A percentile compares a stretch with the other conserved stretches of the same genome.
These are phyloP conservation scores for Ennomos erosarius DNA, from an alignment of 2,888 invertebrate genomes.

Conservation along the genomic window DNA sequence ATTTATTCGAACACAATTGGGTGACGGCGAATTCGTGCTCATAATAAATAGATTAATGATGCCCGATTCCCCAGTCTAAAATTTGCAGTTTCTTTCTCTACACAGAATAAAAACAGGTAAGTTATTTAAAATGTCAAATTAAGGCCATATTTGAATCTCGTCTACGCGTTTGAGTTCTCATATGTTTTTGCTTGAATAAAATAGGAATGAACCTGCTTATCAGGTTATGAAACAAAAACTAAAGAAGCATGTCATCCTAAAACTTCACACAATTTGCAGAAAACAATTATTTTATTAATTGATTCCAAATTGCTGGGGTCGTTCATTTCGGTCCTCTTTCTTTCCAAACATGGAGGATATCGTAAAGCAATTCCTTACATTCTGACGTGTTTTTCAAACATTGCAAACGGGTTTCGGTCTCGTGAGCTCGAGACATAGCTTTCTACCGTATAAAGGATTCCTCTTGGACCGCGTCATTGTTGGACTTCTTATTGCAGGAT, in stretches of 20 bases:
- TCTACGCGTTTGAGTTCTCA: too few relatives aligned
- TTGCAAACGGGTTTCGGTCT: slow-evolving; percentile 33
- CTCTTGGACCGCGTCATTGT: slow-evolving; percentile 19
- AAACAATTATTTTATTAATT: neutral
- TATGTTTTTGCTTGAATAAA: too few relatives aligned
- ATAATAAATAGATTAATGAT: too few relatives aligned
- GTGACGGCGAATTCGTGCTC: too few relatives aligned
- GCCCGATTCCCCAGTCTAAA: too few relatives aligned
- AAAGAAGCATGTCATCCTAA: neutral
- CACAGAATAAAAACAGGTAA: too few relatives aligned
- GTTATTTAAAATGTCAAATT: too few relatives aligned
- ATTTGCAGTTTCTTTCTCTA: too few relatives aligned
- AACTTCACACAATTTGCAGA: slow-evolving; percentile 4
- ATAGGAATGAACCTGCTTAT: too few relatives aligned
- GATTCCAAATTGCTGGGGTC: slow-evolving; percentile 29
- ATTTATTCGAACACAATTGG: too few relatives aligned
- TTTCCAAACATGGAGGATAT: slow-evolving; percentile 33
- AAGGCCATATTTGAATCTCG: too few relatives aligned
- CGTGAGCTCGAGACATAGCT: slow-evolving; percentile 21
- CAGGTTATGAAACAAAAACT: neutral
- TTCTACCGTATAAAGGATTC: slow-evolving; percentile 29
- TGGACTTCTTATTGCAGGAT: slow-evolving; percentile 13
- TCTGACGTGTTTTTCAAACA: slow-evolving; percentile 33
- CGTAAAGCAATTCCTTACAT: slow-evolving; percentile 29
- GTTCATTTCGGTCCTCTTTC: slow-evolving; percentile 37